Percentiles rank a stretch among this genome's conserved stretches.
These are phyloP conservation scores for Ischnus inquisitorius DNA, from an alignment of 2,888 invertebrate genomes.

Conservation along the genomic window DNA sequence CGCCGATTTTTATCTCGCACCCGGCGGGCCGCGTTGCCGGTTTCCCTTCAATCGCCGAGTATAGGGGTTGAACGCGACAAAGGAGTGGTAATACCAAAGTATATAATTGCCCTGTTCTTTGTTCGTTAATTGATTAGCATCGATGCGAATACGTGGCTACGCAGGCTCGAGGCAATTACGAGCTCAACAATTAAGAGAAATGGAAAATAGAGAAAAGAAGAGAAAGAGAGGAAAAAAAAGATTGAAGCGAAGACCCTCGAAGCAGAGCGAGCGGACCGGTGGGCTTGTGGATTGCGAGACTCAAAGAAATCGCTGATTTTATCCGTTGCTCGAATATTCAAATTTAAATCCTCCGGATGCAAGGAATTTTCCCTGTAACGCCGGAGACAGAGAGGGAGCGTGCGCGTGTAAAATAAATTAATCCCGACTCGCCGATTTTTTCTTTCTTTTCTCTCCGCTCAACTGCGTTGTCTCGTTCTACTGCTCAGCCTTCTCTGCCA, in stretches of 20 bases:
- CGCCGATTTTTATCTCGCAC: conserved; percentile 35
- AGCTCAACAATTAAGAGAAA: conserved; percentile 45
- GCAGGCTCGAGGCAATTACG: conserved; percentile 30
- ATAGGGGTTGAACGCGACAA: conserved; percentile 28
- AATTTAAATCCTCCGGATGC: conserved; percentile 53
- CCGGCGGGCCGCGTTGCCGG: neutral
- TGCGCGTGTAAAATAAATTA: conserved; percentile 55
- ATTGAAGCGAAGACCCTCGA: neutral
- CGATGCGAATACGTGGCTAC: neutral
- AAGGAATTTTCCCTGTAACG: conserved; percentile 50
- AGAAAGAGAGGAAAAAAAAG: too few relatives aligned
- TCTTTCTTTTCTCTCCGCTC: neutral
- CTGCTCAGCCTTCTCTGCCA: conserved; percentile 6
- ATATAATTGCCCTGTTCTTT: conserved; percentile 41
- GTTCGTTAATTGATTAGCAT: conserved; percentile 42
- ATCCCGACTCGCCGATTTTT: conserved; percentile 7
- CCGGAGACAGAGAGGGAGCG: neutral
- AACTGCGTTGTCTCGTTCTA: conserved; percentile 1
- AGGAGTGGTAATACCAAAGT: conserved; percentile 20
- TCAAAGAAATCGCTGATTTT: conserved; percentile 50
- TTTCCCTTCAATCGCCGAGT: conserved; percentile 18
- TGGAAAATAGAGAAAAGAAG: conserved; percentile 7
- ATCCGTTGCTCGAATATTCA: conserved; percentile 53
- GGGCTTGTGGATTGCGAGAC: conserved; percentile 20
- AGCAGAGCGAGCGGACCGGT: neutral